Conservation (phyloP, 37 sponge, comb jelly and placozoan genomes). For the Oscarella lobularis region DNA sequence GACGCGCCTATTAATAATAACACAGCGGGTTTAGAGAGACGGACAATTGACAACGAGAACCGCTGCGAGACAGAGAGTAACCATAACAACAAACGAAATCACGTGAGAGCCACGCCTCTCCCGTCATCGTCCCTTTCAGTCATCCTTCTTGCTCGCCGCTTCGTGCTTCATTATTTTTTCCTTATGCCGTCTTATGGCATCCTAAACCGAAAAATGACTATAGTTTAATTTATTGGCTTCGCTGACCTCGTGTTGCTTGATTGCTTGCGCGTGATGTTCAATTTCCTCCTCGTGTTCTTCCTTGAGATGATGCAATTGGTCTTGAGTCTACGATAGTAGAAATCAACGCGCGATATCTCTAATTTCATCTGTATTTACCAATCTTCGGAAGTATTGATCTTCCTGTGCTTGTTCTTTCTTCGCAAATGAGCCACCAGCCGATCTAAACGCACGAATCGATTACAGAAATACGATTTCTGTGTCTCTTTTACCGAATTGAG, state of each 20-base stretch:
- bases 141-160: too few species aligned
- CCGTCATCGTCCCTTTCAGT: too few species aligned
- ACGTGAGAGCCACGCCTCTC: too few species aligned
- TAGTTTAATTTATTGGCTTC: neutral
- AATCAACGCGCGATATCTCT: too few species aligned
- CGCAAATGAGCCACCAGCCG: neutral
- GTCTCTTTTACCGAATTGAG: neutral
- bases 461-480: neutral
- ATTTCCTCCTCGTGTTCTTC: conserved; percentile 54
- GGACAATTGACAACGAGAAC: too few species aligned
- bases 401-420: neutral
- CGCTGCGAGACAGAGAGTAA: too few species aligned
- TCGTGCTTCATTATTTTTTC: neutral
- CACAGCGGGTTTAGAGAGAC: too few species aligned
- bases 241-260: conserved; percentile 26
- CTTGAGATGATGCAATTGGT: conserved; percentile 13
- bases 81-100: too few species aligned
- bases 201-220: neutral
- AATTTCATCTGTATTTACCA: too few species aligned
- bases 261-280: conserved; percentile 33
- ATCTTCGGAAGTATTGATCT: conserved; percentile 3
- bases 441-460: neutral
- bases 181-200: neutral
- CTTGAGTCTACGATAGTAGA: conserved; percentile 5
- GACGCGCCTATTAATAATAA: too few species aligned